Conservation (phyloP, 2,888 invertebrate genomes). For the Apeira syringaria region DNA sequence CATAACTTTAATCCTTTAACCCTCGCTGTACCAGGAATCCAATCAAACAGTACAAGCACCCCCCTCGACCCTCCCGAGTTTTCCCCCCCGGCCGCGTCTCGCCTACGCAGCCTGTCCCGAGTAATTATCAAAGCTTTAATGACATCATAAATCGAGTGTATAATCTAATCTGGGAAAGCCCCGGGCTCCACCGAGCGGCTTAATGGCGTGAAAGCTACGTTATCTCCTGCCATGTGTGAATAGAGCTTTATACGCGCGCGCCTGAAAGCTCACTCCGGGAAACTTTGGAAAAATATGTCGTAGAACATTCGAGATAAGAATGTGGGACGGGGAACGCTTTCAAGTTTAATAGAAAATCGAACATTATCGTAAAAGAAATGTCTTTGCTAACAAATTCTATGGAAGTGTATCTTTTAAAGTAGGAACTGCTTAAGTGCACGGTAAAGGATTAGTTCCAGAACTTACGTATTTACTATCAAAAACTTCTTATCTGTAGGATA, state of each 20-base stretch:
- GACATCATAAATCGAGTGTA: conserved; percentile 84
- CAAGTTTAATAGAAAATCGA: conserved; percentile 84
- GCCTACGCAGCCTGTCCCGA: conserved; percentile 84
- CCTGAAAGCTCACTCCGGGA: conserved; percentile 82
- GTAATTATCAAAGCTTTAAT: conserved; percentile 85
- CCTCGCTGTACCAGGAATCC: conserved; percentile 82
- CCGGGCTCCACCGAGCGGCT: conserved; percentile 81
- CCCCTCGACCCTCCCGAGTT: conserved; percentile 42
- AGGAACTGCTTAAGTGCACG: conserved; percentile 41
- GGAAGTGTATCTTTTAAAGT: conserved; percentile 62
- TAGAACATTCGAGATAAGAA: conserved; percentile 82
- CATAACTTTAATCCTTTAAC: conserved; percentile 84
- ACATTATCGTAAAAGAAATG: conserved; percentile 83
- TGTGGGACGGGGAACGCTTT: conserved; percentile 81
- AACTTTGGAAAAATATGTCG: conserved; percentile 84
- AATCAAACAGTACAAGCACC: conserved; percentile 82
- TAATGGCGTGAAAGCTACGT: conserved; percentile 84
- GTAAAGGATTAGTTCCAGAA: conserved; percentile 19
- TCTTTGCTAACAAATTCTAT: conserved; percentile 80
- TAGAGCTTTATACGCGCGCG: conserved; percentile 82
- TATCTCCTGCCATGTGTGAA: conserved; percentile 84
- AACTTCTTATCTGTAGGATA: no score
- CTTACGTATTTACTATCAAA: conserved; percentile 21
- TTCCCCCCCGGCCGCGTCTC: conserved; percentile 56
- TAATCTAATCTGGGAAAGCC: conserved; percentile 85